These are phyloP conservation scores for Enteromius mattozi DNA, from an alignment of 2,797 vertebrate species.

Conservation along the genomic window DNA sequence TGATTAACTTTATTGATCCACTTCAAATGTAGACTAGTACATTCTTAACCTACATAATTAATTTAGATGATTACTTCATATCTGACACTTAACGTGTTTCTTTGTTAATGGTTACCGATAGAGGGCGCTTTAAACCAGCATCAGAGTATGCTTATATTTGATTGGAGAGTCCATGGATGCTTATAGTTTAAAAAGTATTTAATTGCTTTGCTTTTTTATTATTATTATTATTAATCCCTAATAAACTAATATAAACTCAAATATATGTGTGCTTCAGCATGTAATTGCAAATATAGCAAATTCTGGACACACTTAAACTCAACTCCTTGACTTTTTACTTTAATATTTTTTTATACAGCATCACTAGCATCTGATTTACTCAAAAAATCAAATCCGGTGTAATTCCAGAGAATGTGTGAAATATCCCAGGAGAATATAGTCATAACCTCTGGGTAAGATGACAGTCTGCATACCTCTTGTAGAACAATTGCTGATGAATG, in stretches of 20 bases:
- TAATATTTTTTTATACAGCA: background rate
- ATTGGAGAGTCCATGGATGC: background rate
- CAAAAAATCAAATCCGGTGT: background rate
- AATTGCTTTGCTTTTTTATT: background rate
- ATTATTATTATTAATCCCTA: background rate
- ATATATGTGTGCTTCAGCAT: background rate
- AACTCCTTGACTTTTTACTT: background rate
- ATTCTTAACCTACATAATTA: background rate
- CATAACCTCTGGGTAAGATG: slow-evolving; percentile 13
- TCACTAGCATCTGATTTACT: background rate
- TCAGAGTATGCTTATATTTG: background rate
- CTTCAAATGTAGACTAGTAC: no score
- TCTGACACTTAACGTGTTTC: background rate
- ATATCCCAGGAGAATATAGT: slow-evolving; percentile 21
- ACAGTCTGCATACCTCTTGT: slow-evolving; percentile 22
- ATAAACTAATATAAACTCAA: background rate
- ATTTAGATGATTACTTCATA: no score
- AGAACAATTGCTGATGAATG: slow-evolving; percentile 54
- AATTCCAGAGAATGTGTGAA: background rate
- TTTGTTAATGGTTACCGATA: background rate
- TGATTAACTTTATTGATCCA: no score
- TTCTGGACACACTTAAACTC: background rate
- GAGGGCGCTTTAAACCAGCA: slow-evolving; percentile 23
- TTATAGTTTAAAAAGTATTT: background rate
- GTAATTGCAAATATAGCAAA: background rate